Conservation (phyloP, 2,888 invertebrate genomes). For the Tuta absoluta region DNA sequence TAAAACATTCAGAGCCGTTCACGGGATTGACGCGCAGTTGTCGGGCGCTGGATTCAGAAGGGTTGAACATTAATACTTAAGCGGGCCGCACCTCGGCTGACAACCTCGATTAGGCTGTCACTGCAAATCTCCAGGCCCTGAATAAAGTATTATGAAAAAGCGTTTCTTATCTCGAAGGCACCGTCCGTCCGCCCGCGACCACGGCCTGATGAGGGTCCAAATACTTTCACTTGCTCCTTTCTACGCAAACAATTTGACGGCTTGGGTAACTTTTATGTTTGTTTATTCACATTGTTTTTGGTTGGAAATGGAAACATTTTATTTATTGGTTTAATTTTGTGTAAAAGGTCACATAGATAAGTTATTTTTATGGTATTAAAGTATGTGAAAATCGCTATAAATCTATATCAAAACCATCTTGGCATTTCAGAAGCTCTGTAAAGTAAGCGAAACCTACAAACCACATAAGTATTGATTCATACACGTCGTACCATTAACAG, state of each 20-base stretch:
- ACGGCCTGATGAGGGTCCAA: constrained; percentile 72
- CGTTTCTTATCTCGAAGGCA: constrained; percentile 69
- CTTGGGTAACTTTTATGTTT: not conserved
- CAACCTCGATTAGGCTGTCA: constrained; percentile 77
- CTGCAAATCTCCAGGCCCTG: constrained; percentile 70
- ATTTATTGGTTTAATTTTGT: constrained; percentile 1
- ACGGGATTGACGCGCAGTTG: constrained; percentile 70
- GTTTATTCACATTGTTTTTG: constrained; percentile 20
- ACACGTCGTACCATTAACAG: constrained; percentile 4
- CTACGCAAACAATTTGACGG: constrained; percentile 25
- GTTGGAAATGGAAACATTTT: not conserved
- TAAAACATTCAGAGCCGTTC: constrained; percentile 69
- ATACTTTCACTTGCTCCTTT: constrained; percentile 45
- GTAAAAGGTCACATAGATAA: not conserved
- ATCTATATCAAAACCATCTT: too few species aligned
- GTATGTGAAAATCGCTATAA: too few species aligned
- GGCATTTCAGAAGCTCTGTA: not conserved
- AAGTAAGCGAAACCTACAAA: not conserved
- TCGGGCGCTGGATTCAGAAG: constrained; percentile 69
- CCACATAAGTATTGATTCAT: constrained; percentile 6
- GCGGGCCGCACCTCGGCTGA: constrained; percentile 68
- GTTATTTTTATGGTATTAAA: too few species aligned
- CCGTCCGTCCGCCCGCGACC: constrained; percentile 43
- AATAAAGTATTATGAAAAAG: constrained; percentile 81
- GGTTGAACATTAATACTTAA: constrained; percentile 78